A percentile compares a stretch with the other conserved stretches of the same genome.
Conservation (phyloP, 2,888 invertebrate genomes). For the Mythimna albipuncta region DNA sequence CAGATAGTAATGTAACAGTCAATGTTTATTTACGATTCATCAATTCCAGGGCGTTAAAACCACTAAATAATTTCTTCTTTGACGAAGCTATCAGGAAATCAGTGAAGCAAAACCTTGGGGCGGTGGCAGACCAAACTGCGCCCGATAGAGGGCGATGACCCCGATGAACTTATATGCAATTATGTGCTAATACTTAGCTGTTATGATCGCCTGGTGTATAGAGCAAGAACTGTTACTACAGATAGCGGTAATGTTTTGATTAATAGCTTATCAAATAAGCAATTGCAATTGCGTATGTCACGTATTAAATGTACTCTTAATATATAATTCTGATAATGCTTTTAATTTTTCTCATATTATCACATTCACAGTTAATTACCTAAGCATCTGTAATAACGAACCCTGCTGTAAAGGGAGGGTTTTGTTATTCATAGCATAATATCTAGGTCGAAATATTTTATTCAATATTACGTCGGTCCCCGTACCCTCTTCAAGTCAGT, state of each 20-base stretch:
- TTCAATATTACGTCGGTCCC: conserved; percentile 16
- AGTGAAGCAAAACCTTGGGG: conserved; percentile 45
- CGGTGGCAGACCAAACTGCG: conserved; percentile 43
- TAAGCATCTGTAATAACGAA: not conserved
- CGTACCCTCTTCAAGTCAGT: conserved; percentile 31
- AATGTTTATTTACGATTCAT: conserved; percentile 41
- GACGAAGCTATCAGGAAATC: conserved; percentile 51
- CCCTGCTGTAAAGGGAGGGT: not conserved
- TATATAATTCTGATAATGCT: not conserved
- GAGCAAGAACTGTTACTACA: conserved; percentile 16
- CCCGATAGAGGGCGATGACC: conserved; percentile 51
- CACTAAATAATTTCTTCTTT: conserved; percentile 50
- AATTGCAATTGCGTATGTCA: not conserved
- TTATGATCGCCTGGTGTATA: conserved; percentile 1
- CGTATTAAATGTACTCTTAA: conserved; percentile 1
- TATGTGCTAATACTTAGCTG: conserved; percentile 29
- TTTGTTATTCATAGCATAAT: conserved; percentile 21
- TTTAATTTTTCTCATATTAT: not conserved
- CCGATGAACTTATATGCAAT: conserved; percentile 31
- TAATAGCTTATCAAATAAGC: not conserved
- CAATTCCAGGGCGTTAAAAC: conserved; percentile 30
- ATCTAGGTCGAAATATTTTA: conserved; percentile 26
- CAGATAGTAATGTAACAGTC: conserved; percentile 14
- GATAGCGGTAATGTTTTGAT: not conserved
- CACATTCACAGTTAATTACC: not conserved